Base-by-base conservation (phyloP, 2,113 vertebrate genomes). In the Sisor rabdophorus region DNA sequence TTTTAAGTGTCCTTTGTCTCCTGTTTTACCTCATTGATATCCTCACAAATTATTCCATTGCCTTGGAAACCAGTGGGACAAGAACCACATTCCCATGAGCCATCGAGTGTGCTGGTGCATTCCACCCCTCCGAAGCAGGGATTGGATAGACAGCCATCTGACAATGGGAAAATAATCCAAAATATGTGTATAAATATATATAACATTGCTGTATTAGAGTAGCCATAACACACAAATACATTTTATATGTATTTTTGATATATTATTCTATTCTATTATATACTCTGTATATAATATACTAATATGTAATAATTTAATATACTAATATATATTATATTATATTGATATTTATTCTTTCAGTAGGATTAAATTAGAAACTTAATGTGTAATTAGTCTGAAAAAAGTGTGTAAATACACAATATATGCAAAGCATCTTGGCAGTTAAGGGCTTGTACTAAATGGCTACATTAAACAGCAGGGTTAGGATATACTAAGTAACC, bases 91-190 rank as follows among this genome's bases (percentile, higher is more conserved):
- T 93, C 93, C 95, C 95, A 99, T 0, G 95, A 96, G 1, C 95
- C 97, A 13, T 98, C 93, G 0, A 89, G 83, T 22, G 86, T 87
- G 58, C 94, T 93, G 79, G 83, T 95, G 84, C 97, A 99, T 71
- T 90, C 80, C 11, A 94, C 93, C 12, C 95, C 96, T 5, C 94
- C 92, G 82, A 98, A 99, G 86, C 97, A 99, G 11, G 96, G 97
- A 78, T 92, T 93, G 71, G 94, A 96, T 71, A 96, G 83, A 83
- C 97, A 99, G 0, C 91, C 90, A 52, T 99, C 97, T 99, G 86
- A 63, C 80, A 82, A 47, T 22, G 36, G 20, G 7, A 44, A 20
- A 67, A 48, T 15, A 1, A 65, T n/a, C n/a, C n/a, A n/a, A n/a
- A n/a, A n/a, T n/a, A n/a, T n/a, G n/a, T n/a, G n/a, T n/a, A n/a